Evolutionary conservation across 2,113 vertebrate genomes (phyloP).

Genomic region (Pampusana beccarii): DNA sequence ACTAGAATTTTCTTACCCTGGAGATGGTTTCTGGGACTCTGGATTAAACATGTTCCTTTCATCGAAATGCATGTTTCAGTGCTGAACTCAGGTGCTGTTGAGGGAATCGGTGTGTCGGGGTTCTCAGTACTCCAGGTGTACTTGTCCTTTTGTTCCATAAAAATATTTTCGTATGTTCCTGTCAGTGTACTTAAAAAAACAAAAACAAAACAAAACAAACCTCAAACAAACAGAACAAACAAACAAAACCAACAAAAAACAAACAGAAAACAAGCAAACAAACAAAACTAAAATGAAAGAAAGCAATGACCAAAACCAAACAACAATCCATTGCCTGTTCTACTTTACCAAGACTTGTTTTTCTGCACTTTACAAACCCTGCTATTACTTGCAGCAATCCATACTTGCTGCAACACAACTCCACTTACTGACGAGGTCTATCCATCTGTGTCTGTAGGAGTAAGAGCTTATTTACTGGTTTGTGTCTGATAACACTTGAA

Average conservation of each 20-base stretch:
- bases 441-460: background rate
- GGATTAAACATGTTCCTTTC: background rate
- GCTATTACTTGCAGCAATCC: background rate
- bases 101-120: background rate
- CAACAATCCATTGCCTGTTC: background rate
- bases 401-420: background rate
- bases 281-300: too few relatives aligned
- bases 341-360: background rate
- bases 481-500: background rate
- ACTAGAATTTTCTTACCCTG: constrained; percentile 12
- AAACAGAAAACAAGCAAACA: too few relatives aligned
- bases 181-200: background rate
- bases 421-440: background rate
- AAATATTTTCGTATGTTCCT: background rate
- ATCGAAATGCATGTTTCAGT: background rate
- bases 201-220: background rate
- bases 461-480: background rate
- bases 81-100: background rate
- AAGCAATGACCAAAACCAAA: too few relatives aligned
- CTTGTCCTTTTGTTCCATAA: background rate
- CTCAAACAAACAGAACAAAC: background rate
- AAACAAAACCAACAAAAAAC: background rate
- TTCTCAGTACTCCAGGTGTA: background rate
- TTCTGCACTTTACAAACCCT: background rate
- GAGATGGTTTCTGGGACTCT: background rate